phyloP scores from a whole-genome alignment of 2,888 invertebrate species.

The Meiosimyza platycephala region DNA sequence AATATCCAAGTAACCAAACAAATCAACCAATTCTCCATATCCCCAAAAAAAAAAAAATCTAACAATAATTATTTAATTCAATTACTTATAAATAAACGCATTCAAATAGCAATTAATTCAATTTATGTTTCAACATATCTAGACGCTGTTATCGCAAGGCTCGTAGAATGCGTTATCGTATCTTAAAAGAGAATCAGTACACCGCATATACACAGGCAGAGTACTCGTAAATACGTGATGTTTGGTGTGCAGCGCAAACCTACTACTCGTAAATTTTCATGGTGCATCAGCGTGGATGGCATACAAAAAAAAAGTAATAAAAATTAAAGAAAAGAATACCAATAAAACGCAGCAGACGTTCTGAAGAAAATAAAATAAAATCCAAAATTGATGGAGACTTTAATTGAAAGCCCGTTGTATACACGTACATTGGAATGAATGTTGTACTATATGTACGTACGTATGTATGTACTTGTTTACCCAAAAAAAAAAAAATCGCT shows the following conservation, averaged over 20 bases:
- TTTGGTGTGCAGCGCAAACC: too few species aligned
- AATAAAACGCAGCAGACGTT: background rate
- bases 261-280: too few species aligned
- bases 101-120: constrained; percentile 59
- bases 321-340: background rate
- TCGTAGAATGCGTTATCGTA: constrained; percentile 19
- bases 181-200: background rate
- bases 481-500: too few species aligned
- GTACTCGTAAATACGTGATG: too few species aligned
- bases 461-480: too few species aligned
- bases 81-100: constrained; percentile 44
- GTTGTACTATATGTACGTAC: too few species aligned
- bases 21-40: background rate
- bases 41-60: constrained; percentile 5
- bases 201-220: too few species aligned
- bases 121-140: constrained; percentile 48
- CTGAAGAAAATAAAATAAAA: background rate
- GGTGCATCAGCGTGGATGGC: constrained; percentile 15
- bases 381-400: background rate
- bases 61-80: constrained; percentile 35
- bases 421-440: background rate
- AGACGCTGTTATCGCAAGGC: constrained; percentile 23
- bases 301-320: constrained; percentile 19
- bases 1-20: constrained; percentile 1
- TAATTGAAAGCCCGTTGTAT: constrained; percentile 25